Evolutionary conservation across 2,797 vertebrate species (phyloP).

Genomic region (Peromyscus melanophrys): DNA sequence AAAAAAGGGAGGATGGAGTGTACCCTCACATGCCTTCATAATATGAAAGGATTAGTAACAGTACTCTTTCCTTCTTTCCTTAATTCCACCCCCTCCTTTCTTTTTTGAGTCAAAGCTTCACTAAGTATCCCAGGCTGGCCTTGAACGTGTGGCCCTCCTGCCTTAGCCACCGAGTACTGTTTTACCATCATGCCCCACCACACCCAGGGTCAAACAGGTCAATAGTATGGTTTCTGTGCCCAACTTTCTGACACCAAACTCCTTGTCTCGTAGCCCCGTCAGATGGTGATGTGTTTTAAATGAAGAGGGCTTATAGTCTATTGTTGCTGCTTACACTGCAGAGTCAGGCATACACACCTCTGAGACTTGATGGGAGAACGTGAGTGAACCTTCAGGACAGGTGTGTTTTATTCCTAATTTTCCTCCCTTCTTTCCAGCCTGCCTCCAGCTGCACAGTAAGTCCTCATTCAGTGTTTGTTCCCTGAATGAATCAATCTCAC

Average conservation of each 20-base stretch:
- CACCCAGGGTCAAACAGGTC: not conserved
- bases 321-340: not conserved
- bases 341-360: not conserved
- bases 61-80: not conserved
- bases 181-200: not conserved
- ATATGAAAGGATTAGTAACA: constrained; percentile 10
- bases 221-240: not conserved
- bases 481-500: not conserved
- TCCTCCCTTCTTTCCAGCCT: not conserved
- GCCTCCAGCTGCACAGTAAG: not conserved
- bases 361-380: not conserved
- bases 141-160: not conserved
- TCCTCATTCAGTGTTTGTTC: not conserved
- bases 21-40: not conserved
- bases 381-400: not conserved
- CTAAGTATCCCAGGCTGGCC: not conserved
- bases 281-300: not conserved
- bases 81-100: not conserved
- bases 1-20: not conserved
- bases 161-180: not conserved
- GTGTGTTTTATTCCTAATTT: not conserved
- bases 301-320: not conserved
- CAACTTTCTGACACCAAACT: constrained; percentile 39
- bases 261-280: constrained; percentile 17
- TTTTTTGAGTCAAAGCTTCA: not conserved